Percentiles rank a stretch among this genome's conserved stretches.
phyloP scores from a whole-genome alignment of 1,140 invertebrate species.

The Alviniconcha marisindica region DNA sequence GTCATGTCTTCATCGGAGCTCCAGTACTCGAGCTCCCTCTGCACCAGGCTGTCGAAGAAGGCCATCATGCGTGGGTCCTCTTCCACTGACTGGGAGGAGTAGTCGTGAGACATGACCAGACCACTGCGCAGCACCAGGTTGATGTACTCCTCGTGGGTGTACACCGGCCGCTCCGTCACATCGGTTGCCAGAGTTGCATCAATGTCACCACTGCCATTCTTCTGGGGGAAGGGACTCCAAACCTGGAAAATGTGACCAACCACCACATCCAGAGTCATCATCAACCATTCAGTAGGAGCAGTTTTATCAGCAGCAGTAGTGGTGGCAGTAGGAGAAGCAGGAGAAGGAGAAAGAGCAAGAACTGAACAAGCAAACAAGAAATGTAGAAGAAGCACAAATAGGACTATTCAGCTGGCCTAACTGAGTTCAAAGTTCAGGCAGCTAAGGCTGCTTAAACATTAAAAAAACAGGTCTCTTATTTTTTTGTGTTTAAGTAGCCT shows the following conservation, averaged over 20 bases:
- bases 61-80: constrained; percentile 97
- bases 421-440: no score
- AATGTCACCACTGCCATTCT: constrained; percentile 37
- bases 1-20: constrained; percentile 61
- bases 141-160: constrained; percentile 91
- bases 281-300: no score
- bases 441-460: no score
- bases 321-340: no score
- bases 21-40: constrained; percentile 88
- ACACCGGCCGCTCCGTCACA: constrained; percentile 83
- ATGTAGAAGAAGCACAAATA: no score
- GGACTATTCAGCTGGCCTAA: no score
- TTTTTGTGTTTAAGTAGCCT: no score
- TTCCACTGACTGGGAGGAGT: constrained; percentile 87
- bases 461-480: no score
- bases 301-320: no score
- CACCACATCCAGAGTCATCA: no score
- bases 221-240: constrained; percentile 86
- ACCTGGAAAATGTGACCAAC: constrained; percentile 77
- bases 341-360: no score
- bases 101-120: constrained; percentile 79
- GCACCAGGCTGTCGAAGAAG: constrained; percentile 95
- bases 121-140: constrained; percentile 87
- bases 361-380: no score
- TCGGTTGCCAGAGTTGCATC: not conserved